phyloP scores from a whole-genome alignment of 2,888 invertebrate genomes.

The Linnaemya tessellans region DNA sequence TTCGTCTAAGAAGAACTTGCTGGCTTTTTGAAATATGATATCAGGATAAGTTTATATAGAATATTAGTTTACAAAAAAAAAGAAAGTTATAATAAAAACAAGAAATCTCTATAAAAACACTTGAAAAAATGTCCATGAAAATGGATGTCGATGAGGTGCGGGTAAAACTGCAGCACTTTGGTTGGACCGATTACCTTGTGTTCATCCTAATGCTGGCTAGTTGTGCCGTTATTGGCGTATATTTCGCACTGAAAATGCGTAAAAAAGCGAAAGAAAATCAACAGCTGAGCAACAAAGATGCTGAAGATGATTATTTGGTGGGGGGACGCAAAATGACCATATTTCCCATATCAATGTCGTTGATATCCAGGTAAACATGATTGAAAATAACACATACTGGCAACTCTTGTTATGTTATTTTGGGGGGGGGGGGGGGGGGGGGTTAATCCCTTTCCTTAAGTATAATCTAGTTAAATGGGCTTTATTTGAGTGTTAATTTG shows the following conservation, averaged over 20 bases:
- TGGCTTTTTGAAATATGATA: too few relatives aligned
- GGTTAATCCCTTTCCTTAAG: background rate
- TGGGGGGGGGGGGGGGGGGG: too few relatives aligned
- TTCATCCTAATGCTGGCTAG: constrained; percentile 90
- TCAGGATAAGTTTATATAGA: too few relatives aligned
- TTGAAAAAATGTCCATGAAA: constrained; percentile 53
- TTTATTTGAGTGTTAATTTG: background rate
- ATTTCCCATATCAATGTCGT: constrained; percentile 88
- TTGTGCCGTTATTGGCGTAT: constrained; percentile 91
- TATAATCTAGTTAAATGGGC: background rate
- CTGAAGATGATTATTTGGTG: constrained; percentile 86
- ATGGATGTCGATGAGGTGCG: constrained; percentile 82
- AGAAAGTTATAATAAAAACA: background rate
- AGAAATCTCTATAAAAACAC: constrained; percentile 9
- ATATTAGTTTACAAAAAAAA: background rate
- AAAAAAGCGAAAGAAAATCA: constrained; percentile 82
- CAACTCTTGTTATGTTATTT: constrained; percentile 35
- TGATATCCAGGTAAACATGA: constrained; percentile 86
- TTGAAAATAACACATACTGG: background rate
- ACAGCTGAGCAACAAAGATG: constrained; percentile 78
- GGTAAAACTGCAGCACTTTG: constrained; percentile 86
- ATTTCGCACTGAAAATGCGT: constrained; percentile 89
- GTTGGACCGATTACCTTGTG: constrained; percentile 90
- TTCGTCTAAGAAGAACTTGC: too few relatives aligned
- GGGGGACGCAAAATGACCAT: constrained; percentile 88